Conservation (phyloP, 2,113 vertebrate species). For the Morone saxatilis region DNA sequence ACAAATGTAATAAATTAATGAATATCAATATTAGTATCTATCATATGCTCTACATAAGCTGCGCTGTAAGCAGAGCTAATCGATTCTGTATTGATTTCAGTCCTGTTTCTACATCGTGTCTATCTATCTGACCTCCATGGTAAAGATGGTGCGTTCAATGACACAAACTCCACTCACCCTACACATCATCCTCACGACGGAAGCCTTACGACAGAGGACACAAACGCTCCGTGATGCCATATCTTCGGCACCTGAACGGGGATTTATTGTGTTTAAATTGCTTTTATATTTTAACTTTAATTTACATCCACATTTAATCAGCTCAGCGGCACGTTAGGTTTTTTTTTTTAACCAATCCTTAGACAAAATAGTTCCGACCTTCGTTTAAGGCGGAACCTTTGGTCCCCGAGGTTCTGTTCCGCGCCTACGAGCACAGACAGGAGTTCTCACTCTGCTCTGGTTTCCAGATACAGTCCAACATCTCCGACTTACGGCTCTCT, state of each 20-base stretch:
- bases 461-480: not conserved
- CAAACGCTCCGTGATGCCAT: conserved; percentile 62
- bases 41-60: not conserved
- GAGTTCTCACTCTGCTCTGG: conserved; percentile 17
- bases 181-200: conserved; percentile 23
- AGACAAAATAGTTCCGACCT: conserved; percentile 80
- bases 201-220: conserved; percentile 49
- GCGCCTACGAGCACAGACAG: rapidly evolving
- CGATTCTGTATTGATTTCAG: not conserved
- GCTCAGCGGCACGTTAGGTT: not conserved
- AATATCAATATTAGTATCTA: too few relatives aligned
- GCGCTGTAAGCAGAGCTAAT: not conserved
- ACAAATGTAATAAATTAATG: not conserved
- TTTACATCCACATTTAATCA: rapidly evolving
- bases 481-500: not conserved
- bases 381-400: conserved; percentile 53
- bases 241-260: rapidly evolving
- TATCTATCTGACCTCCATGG: conserved; percentile 44
- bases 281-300: too few relatives aligned
- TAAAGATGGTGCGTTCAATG: conserved; percentile 43
- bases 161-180: conserved; percentile 67
- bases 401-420: conserved; percentile 20
- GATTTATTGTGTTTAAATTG: not conserved
- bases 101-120: not conserved
- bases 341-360: not conserved